Conservation (phyloP, 2,113 vertebrate species). For the Carassius carassius region DNA sequence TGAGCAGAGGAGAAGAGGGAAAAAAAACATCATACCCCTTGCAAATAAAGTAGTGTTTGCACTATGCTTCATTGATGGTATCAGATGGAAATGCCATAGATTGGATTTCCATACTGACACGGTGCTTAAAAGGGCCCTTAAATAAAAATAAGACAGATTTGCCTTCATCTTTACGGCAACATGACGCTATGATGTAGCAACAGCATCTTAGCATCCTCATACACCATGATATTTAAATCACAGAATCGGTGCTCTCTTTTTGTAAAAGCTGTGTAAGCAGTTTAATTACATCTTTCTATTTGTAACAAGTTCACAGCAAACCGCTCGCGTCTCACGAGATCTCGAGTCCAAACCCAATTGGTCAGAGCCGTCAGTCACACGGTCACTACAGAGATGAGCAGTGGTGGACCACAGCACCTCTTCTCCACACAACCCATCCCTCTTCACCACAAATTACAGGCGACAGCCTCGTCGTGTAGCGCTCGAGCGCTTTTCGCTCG, state of each 20-base stretch:
- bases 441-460: slow-evolving; percentile 48
- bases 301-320: background rate
- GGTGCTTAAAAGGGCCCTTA: background rate
- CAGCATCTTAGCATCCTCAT: background rate
- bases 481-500: slow-evolving; percentile 22
- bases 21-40: too few species aligned
- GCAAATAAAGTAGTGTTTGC: background rate
- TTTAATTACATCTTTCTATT: background rate
- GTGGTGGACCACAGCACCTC: slow-evolving; percentile 21
- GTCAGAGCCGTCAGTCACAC: slow-evolving; percentile 33
- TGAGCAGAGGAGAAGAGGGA: too few species aligned
- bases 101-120: background rate
- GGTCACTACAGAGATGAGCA: slow-evolving; percentile 41
- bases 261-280: background rate
- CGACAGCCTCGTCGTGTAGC: slow-evolving; percentile 21
- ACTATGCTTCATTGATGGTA: background rate
- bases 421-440: slow-evolving; percentile 9
- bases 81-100: background rate
- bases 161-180: background rate
- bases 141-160: background rate
- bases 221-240: background rate
- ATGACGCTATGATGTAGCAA: background rate
- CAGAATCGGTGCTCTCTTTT: background rate
- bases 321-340: background rate
- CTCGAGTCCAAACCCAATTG: slow-evolving; percentile 32